These are phyloP conservation scores for Microcaecilia unicolor DNA, from an alignment of 2,797 vertebrate genomes.

Conservation along the genomic window DNA sequence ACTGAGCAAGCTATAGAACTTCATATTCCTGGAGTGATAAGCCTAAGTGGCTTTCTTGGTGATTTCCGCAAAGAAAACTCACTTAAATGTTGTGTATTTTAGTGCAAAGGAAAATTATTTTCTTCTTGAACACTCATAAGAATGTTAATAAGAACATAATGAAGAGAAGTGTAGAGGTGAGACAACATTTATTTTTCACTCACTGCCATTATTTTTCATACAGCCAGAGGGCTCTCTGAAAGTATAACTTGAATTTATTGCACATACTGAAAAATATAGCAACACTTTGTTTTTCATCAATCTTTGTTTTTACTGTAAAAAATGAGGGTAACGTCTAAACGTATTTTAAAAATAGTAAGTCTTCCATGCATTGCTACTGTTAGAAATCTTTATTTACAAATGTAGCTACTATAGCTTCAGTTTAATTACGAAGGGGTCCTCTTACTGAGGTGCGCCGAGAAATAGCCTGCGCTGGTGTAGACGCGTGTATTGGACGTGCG, in stretches of 20 bases:
- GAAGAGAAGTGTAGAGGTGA: slow-evolving; percentile 36
- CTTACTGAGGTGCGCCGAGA: too few species aligned
- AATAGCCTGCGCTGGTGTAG: too few species aligned
- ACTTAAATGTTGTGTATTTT: too few species aligned
- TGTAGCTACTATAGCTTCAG: slow-evolving; percentile 26
- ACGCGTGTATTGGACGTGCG: too few species aligned
- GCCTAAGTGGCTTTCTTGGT: too few species aligned
- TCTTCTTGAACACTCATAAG: slow-evolving; percentile 32
- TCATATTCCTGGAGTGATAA: too few species aligned
- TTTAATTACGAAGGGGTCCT: too few species aligned
- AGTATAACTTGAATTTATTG: slow-evolving; percentile 36
- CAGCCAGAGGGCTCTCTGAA: slow-evolving; percentile 31
- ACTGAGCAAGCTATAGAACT: too few species aligned
- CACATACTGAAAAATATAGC: slow-evolving; percentile 28
- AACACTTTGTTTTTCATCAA: slow-evolving; percentile 19
- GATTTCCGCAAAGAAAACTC: too few species aligned
- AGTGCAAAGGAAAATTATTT: slow-evolving; percentile 34
- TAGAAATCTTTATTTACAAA: slow-evolving; percentile 30
- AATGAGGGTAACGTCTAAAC: slow-evolving; percentile 21
- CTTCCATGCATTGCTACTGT: too few species aligned
- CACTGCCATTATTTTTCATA: slow-evolving; percentile 26
- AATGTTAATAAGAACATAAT: slow-evolving; percentile 47
- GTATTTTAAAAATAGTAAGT: slow-evolving; percentile 29
- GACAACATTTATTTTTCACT: slow-evolving; percentile 20
- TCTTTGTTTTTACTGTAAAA: slow-evolving; percentile 20